These are phyloP conservation scores for Cheirogaleus medius DNA, from an alignment of 2,113 vertebrate species.

Conservation along the genomic window DNA sequence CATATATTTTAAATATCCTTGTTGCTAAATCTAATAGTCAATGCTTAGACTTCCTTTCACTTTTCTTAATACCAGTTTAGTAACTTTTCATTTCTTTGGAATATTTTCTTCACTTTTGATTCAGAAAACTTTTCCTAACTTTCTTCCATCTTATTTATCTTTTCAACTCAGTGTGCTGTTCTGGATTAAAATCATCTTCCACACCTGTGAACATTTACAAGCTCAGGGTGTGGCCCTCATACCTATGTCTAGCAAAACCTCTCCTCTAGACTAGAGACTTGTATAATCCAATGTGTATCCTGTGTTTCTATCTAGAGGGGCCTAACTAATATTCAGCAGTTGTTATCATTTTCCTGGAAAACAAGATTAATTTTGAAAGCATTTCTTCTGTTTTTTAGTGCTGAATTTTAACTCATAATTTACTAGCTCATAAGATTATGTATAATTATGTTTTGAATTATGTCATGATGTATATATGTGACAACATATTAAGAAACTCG, in stretches of 20 bases:
- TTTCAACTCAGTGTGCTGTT: background rate
- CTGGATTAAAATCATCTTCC: background rate
- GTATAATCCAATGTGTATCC: background rate
- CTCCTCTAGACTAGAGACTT: background rate
- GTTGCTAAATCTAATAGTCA: background rate
- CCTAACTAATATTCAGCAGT: background rate
- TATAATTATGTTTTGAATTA: background rate
- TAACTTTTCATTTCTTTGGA: background rate
- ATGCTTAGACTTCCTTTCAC: no score
- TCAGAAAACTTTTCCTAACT: background rate
- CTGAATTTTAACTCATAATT: background rate
- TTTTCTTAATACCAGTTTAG: background rate
- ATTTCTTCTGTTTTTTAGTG: background rate
- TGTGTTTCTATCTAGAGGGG: background rate
- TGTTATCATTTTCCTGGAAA: background rate
- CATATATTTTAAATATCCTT: background rate
- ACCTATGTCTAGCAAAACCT: background rate
- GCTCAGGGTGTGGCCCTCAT: background rate
- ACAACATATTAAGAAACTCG: background rate
- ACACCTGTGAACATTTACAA: background rate
- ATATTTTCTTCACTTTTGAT: background rate
- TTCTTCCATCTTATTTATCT: background rate
- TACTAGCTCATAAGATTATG: background rate
- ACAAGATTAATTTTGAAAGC: background rate
- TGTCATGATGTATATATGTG: background rate